phyloP scores from a whole-genome alignment of 2,888 invertebrate species.

The Drosophila demipolita region DNA sequence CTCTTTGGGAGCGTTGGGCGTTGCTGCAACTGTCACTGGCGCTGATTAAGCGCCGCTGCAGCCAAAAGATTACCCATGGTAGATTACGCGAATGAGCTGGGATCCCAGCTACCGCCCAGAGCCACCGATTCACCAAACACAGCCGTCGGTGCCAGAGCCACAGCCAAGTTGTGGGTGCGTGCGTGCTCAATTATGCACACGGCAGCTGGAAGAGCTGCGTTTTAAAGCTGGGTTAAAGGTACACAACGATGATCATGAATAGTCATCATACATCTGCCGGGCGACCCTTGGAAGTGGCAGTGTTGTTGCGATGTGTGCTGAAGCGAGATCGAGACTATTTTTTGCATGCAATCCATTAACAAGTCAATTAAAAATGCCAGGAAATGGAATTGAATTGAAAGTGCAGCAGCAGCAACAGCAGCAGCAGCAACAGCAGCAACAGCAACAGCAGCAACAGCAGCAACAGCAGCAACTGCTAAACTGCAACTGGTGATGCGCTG shows the following conservation, averaged over 20 bases:
- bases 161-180: slow-evolving; percentile 74
- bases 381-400: slow-evolving; percentile 54
- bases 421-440: not conserved
- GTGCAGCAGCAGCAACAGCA: not conserved
- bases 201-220: slow-evolving; percentile 23
- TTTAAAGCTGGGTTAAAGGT: slow-evolving; percentile 44
- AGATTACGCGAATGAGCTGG: slow-evolving; percentile 52
- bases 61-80: slow-evolving; percentile 56
- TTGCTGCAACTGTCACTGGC: slow-evolving; percentile 75
- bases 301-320: not conserved
- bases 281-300: slow-evolving; percentile 32
- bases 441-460: not conserved
- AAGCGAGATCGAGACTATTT: slow-evolving; percentile 15
- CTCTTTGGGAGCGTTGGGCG: slow-evolving; percentile 62
- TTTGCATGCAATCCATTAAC: slow-evolving; percentile 64
- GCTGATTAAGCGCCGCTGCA: slow-evolving; percentile 73
- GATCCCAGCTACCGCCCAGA: slow-evolving; percentile 21
- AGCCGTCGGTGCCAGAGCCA: not conserved
- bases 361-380: slow-evolving; percentile 79
- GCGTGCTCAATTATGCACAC: slow-evolving; percentile 71
- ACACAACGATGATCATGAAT: slow-evolving; percentile 47
- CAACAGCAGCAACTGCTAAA: slow-evolving; percentile 15
- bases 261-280: slow-evolving; percentile 43
- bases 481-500: slow-evolving; percentile 36
- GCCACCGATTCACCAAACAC: slow-evolving; percentile 1